Base-by-base conservation (phyloP, 1,140 invertebrate genomes). In the Saccostrea cuccullata region DNA sequence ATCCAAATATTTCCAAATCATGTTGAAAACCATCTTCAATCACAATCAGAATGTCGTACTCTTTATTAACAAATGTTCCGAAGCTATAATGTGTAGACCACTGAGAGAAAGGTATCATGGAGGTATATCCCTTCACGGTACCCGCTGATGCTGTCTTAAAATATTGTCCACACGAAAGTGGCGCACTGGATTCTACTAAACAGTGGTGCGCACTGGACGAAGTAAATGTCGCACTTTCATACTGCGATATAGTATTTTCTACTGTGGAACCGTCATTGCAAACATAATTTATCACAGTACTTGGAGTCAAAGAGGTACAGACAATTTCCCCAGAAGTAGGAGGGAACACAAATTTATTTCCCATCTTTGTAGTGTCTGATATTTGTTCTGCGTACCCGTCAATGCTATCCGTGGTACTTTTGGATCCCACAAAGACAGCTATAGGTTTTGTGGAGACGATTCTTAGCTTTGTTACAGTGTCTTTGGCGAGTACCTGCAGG, bases 81-180 rank as follows among this genome's bases (percentile, higher is more conserved):
- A 77, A 77, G 26, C 23, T 77, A 30, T 40, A 77, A 9, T 77
- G 70, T 13, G 70, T 77, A 36, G 70, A 77, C 70, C 70, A 77
- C 15, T 30, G 26, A 77, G 26, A 77, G 13, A 23, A 26, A 77
- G 70, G 70, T 15, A 36, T 15, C 13, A 77, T 77, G 5, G 23
- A 30, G 2, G 26, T 11, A 30, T 77, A 36, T 4, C 70, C 70
- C 15, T 77, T 77, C 13, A 77, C 70, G 13, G 26, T 12, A 15
- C 26, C 30, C 13, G 23, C 15, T 30, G 26, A 11, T 4, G 30
- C 70, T 2, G 70, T 30, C 23, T 36, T 77, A 77, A 77, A 36
- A 36, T 77, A 77, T 5, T 77, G 70, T 12, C 70, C 70, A 77
- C 70, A 77, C 0, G 26, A 30, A 77, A 77, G 70, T 77, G 70